phyloP scores from a whole-genome alignment of 2,797 vertebrate species.

The Sebastes miniatus region DNA sequence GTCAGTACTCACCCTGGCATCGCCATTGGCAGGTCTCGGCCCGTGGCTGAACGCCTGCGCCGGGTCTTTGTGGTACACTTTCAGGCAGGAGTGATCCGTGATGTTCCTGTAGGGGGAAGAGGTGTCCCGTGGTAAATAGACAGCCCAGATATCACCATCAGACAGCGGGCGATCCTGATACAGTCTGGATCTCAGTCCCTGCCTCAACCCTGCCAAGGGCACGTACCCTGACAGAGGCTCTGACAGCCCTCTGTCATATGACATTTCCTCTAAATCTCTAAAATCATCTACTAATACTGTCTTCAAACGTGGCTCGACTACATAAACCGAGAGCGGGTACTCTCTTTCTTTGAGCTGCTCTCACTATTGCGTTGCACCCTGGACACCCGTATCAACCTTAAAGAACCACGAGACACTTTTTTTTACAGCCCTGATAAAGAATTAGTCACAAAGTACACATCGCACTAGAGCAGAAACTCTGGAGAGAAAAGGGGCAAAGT shows the following conservation, averaged over 20 bases:
- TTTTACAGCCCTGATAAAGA: conserved; percentile 76
- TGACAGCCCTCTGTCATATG: conserved; percentile 6
- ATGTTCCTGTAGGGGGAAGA: conserved; percentile 89
- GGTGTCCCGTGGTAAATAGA: conserved; percentile 41
- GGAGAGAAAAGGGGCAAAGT: conserved; percentile 45
- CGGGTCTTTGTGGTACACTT: conserved; percentile 98
- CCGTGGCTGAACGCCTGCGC: conserved; percentile 93
- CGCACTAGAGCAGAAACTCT: conserved; percentile 21
- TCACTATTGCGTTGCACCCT: conserved; percentile 12
- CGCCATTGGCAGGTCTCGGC: conserved; percentile 89
- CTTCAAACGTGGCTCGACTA: neutral
- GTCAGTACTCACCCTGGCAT: conserved; percentile 89
- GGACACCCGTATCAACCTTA: conserved; percentile 33
- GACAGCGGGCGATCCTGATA: conserved; percentile 61
- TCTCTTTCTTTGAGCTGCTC: neutral
- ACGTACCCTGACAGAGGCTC: conserved; percentile 45
- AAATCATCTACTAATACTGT: conserved; percentile 13
- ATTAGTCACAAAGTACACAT: conserved; percentile 76
- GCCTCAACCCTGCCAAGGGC: conserved; percentile 30
- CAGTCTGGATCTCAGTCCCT: conserved; percentile 12
- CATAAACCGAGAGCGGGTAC: neutral
- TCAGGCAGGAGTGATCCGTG: conserved; percentile 93
- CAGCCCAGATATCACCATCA: conserved; percentile 70
- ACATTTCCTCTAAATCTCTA: conserved; percentile 52
- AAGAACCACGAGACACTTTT: conserved; percentile 51